A percentile compares a stretch with the other conserved stretches of the same genome.
Evolutionary conservation across 1,140 invertebrate species (phyloP).

Genomic region (Spodoptera litura): DNA sequence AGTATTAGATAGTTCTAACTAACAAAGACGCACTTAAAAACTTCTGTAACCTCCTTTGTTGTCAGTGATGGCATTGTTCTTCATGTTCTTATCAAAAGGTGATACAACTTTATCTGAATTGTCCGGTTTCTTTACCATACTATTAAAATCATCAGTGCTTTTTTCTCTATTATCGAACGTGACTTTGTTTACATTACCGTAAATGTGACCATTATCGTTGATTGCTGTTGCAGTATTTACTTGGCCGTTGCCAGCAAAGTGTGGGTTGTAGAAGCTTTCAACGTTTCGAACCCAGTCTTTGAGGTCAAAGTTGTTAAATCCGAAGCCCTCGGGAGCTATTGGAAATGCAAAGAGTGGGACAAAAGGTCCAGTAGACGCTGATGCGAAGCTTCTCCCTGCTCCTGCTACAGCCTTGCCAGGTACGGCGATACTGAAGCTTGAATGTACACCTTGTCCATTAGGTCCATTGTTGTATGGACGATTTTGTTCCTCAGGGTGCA

Average conservation of each 20-base stretch:
- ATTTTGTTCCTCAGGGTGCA: conserved; percentile 15
- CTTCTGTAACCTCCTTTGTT: conserved; percentile 7
- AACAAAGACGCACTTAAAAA: not conserved
- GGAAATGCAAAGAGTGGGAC: conserved; percentile 52
- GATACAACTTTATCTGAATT: not conserved
- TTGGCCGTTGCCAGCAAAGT: conserved; percentile 51
- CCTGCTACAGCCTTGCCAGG: conserved; percentile 47
- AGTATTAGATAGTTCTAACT: not conserved
- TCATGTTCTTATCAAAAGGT: conserved; percentile 11
- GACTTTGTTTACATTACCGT: conserved; percentile 60
- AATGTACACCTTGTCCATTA: conserved; percentile 7
- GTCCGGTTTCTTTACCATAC: not conserved
- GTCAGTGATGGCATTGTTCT: not conserved
- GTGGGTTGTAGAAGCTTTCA: conserved; percentile 57
- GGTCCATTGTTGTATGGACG: not conserved
- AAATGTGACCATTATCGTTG: conserved; percentile 63
- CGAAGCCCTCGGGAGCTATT: conserved; percentile 47
- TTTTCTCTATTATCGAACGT: conserved; percentile 57
- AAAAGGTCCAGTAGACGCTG: conserved; percentile 49
- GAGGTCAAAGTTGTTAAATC: conserved; percentile 33
- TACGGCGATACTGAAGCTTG: conserved; percentile 47
- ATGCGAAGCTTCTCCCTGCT: conserved; percentile 51
- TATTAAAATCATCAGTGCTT: not conserved
- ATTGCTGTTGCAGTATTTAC: conserved; percentile 53
- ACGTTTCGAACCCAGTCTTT: conserved; percentile 53